phyloP scores from a whole-genome alignment of 2,113 vertebrate genomes.

The Heterotilapia buettikoferi region DNA sequence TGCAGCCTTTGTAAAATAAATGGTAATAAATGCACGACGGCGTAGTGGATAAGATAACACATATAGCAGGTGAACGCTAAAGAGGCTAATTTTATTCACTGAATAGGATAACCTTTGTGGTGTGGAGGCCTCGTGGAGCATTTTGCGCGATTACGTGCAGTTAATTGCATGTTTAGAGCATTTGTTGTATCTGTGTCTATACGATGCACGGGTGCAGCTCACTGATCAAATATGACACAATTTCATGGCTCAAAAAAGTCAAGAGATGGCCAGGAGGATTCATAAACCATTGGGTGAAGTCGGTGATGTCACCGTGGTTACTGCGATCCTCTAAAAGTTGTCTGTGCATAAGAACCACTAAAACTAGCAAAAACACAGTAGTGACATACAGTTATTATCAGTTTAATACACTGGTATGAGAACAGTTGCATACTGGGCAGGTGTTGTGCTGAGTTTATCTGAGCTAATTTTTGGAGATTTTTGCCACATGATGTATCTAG shows the following conservation, averaged over 20 bases:
- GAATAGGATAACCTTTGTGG: not conserved
- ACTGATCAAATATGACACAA: not conserved
- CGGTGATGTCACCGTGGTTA: not conserved
- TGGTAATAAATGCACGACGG: accelerated
- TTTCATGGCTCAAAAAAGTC: not conserved
- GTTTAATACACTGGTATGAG: not conserved
- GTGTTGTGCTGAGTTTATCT: not conserved
- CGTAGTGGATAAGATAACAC: not conserved
- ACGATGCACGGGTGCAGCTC: not conserved
- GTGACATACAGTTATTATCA: not conserved
- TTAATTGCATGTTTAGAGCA: not conserved
- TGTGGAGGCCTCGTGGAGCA: not conserved
- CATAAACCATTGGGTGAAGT: not conserved
- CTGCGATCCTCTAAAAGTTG: not conserved
- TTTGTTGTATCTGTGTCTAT: not conserved
- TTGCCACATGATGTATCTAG: not conserved
- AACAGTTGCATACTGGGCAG: not conserved
- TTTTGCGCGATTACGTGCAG: not conserved
- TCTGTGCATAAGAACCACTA: not conserved
- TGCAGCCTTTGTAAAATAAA: accelerated
- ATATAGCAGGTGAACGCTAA: not conserved
- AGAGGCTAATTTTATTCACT: not conserved
- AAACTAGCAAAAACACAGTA: not conserved
- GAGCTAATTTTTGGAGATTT: not conserved
- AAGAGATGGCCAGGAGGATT: not conserved